A percentile compares a stretch with the other conserved stretches of the same genome.
phyloP scores from a whole-genome alignment of 2,888 invertebrate genomes.

The Ophonus ardosiacus region DNA sequence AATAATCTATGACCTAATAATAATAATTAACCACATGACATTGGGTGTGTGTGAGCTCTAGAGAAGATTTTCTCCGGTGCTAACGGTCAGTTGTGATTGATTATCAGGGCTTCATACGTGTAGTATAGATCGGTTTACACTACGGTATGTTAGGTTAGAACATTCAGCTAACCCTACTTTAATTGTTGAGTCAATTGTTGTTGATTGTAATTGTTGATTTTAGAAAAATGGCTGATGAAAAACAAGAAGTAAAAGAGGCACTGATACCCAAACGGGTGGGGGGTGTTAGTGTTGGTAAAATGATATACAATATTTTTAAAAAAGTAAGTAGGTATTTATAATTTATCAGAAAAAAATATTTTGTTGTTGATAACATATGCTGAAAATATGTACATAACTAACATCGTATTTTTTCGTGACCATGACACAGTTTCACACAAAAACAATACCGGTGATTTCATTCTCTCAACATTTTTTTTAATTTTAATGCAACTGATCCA shows the following conservation, averaged over 20 bases:
- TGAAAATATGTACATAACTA: not conserved
- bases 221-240: slow-evolving; percentile 53
- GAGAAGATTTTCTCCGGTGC: slow-evolving; percentile 1
- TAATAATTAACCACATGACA: slow-evolving; percentile 43
- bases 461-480: not conserved
- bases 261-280: slow-evolving; percentile 62
- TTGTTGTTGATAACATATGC: not conserved
- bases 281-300: slow-evolving; percentile 64
- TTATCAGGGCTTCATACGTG: not conserved
- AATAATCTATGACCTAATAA: slow-evolving; percentile 64
- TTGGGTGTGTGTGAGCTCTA: slow-evolving; percentile 38
- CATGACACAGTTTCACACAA: slow-evolving; percentile 11
- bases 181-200: slow-evolving; percentile 33
- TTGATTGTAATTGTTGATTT: not conserved
- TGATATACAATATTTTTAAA: slow-evolving; percentile 65
- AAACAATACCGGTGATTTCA: not conserved
- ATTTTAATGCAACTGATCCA: not conserved
- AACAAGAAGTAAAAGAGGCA: slow-evolving; percentile 48
- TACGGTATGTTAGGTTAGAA: slow-evolving; percentile 58
- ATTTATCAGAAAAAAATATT: not conserved
- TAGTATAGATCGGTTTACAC: slow-evolving; percentile 18
- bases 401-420: slow-evolving; percentile 1
- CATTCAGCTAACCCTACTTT: slow-evolving; percentile 40
- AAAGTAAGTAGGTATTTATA: slow-evolving; percentile 64
- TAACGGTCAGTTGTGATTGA: slow-evolving; percentile 1